Percentiles rank a stretch among this genome's conserved stretches.
Conservation (phyloP, 1,140 invertebrate genomes). For the Brachionus paranguensis region DNA sequence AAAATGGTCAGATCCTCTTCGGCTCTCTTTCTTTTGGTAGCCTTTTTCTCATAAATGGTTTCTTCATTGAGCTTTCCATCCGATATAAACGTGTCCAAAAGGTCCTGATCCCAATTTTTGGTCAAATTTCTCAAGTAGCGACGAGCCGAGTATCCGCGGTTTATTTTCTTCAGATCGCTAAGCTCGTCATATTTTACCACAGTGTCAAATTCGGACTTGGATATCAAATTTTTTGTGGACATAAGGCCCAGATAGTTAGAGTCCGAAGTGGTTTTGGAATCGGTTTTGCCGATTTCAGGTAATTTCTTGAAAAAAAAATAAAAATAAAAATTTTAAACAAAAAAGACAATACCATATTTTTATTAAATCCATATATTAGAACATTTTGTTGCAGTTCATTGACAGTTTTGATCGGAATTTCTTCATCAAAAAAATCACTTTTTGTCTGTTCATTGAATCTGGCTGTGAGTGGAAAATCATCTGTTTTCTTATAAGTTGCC, state of each 20-base stretch:
- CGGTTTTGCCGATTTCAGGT: not conserved
- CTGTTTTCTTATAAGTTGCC: not conserved
- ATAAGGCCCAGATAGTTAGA: not conserved
- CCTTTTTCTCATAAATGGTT: not conserved
- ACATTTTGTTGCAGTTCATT: conserved; percentile 17
- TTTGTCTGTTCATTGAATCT: not conserved
- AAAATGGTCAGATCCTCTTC: conserved; percentile 11
- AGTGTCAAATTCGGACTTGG: not conserved
- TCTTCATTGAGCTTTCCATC: conserved; percentile 17
- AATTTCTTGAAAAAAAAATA: not conserved
- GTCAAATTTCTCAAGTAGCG: conserved; percentile 31
- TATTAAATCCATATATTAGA: conserved; percentile 3
- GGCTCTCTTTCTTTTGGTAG: not conserved
- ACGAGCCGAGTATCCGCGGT: not conserved
- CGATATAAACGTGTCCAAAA: conserved; percentile 31
- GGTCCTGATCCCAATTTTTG: conserved; percentile 33
- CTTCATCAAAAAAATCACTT: not conserved
- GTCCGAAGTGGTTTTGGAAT: not conserved
- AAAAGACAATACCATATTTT: not conserved
- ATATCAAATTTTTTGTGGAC: not conserved
- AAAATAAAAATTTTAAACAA: not conserved
- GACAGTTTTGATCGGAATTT: conserved; percentile 5
- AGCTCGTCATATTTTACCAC: not conserved
- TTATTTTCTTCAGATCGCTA: not conserved
- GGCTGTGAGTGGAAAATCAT: not conserved